Conservation (phyloP, 1,140 invertebrate species). For the Vollenhovia emeryi region DNA sequence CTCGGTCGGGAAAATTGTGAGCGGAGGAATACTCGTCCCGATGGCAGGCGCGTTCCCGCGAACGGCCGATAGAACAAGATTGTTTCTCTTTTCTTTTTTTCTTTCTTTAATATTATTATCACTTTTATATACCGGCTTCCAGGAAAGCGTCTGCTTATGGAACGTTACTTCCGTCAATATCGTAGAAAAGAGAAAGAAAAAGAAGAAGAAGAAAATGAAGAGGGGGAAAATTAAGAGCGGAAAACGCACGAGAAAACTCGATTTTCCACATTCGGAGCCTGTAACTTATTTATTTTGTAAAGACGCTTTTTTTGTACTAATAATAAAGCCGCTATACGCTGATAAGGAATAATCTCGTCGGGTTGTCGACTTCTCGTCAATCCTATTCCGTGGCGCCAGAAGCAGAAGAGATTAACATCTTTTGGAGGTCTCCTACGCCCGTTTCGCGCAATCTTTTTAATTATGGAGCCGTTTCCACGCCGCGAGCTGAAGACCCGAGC, state of each 20-base stretch:
- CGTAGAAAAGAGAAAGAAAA: constrained; percentile 16
- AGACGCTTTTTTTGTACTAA: constrained; percentile 85
- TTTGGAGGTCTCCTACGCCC: not conserved
- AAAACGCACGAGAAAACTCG: constrained; percentile 1
- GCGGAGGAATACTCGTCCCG: constrained; percentile 20
- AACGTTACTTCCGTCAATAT: constrained; percentile 35
- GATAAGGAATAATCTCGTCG: constrained; percentile 50
- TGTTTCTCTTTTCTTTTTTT: not conserved
- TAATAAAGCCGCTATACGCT: constrained; percentile 82
- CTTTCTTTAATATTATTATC: constrained; percentile 4
- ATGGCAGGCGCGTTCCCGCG: constrained; percentile 36
- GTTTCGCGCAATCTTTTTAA: not conserved
- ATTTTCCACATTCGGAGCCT: constrained; percentile 71
- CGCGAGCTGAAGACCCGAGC: not conserved
- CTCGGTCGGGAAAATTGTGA: not conserved
- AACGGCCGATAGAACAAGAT: constrained; percentile 2
- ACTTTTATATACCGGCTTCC: constrained; percentile 5
- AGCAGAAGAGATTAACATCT: not conserved
- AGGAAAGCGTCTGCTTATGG: constrained; percentile 15
- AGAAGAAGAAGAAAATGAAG: not conserved
- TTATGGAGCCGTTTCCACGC: not conserved
- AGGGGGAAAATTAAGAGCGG: not conserved
- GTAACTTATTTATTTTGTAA: constrained; percentile 86
- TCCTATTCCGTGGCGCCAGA: not conserved
- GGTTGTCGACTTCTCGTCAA: not conserved